Evolutionary conservation across 2,797 vertebrate species (phyloP), one percentile per base, ranked within the genome.

Genomic region (Margarornis squamiger): DNA sequence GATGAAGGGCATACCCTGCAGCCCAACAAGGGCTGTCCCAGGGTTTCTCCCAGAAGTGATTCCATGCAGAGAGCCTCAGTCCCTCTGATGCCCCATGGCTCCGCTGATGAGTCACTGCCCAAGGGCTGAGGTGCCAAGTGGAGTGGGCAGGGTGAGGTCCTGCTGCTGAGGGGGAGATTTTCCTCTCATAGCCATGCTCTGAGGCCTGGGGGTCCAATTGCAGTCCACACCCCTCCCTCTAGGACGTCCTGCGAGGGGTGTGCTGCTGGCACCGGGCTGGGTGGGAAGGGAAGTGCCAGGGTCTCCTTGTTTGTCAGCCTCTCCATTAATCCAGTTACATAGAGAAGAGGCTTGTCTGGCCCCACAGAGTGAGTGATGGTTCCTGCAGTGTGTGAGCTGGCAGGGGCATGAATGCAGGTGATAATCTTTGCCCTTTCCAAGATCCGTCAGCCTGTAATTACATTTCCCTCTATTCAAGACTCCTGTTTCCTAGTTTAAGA

Each of bases 21-120:
- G 62, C 32, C 23, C 55, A 36, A 1, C 4, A 14, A n/a, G 51
- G 38, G 32, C 45, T 79, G 54, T 9, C 2, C 22, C 0, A 22
- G 19, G 12, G 3, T 24, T 68, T 51, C 26, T 61, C 22, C 24
- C 57, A 21, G 49, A n/a, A 58, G 48, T 0, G 0, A 10, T 71
- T 49, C 12, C 78, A 12, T 43, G 49, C 57, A 24, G 66, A 88
- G 51, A 54, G 10, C 26, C n/a, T 36, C 10, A 0, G 39, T n/a
- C 43, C 41, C 27, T 9, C 17, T 0, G 2, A 6, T 30, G 27
- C 4, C 68, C 55, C 1, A 0, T 1, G 29, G 46, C 67, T 66
- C 46, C 15, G 34, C 7, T 10, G 43, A 21, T 22, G 4, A 22
- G 59, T 14, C 51, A 1, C 49, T 80, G 88, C 49, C 62, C 65